Percentiles rank a stretch among this genome's conserved stretches.
phyloP scores from a whole-genome alignment of 2,797 vertebrate genomes.

The Sebastolobus alascanus region DNA sequence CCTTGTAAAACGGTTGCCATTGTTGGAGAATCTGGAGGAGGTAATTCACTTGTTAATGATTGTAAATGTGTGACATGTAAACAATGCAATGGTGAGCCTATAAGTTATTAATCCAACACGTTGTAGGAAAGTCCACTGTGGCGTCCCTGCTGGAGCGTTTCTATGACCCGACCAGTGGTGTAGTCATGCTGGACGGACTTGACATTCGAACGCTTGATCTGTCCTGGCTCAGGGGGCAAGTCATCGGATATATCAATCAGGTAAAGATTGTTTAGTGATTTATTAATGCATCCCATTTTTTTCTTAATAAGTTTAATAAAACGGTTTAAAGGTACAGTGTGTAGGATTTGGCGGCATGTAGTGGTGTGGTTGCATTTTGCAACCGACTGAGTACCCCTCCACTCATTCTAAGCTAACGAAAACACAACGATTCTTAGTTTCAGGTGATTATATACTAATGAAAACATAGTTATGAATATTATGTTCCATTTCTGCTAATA shows the following conservation, averaged over 20 bases:
- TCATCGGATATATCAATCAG: slow-evolving; percentile 97
- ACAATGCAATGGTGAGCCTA: background rate
- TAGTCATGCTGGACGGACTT: slow-evolving; percentile 89
- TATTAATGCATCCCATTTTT: background rate
- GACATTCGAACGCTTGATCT: slow-evolving; percentile 92
- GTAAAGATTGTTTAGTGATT: slow-evolving; percentile 66
- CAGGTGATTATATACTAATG: too few relatives aligned
- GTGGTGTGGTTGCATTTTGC: too few relatives aligned
- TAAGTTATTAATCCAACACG: slow-evolving; percentile 42
- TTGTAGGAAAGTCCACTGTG: slow-evolving; percentile 94
- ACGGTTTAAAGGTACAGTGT: too few relatives aligned
- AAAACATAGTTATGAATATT: too few relatives aligned
- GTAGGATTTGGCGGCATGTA: too few relatives aligned
- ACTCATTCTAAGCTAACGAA: too few relatives aligned
- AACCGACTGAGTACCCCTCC: too few relatives aligned
- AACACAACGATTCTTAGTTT: too few relatives aligned
- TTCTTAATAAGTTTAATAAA: background rate
- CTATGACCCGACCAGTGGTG: slow-evolving; percentile 90
- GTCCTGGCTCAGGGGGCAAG: slow-evolving; percentile 93
- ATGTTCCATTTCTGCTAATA: too few relatives aligned
- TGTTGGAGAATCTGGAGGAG: slow-evolving; percentile 96
- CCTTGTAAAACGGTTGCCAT: slow-evolving; percentile 93
- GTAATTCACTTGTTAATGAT: slow-evolving; percentile 75
- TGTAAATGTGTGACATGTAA: background rate
- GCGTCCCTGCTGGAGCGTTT: slow-evolving; percentile 94